Evolutionary conservation across 2,113 vertebrate species (phyloP).

Genomic region (Burhinus bistriatus): DNA sequence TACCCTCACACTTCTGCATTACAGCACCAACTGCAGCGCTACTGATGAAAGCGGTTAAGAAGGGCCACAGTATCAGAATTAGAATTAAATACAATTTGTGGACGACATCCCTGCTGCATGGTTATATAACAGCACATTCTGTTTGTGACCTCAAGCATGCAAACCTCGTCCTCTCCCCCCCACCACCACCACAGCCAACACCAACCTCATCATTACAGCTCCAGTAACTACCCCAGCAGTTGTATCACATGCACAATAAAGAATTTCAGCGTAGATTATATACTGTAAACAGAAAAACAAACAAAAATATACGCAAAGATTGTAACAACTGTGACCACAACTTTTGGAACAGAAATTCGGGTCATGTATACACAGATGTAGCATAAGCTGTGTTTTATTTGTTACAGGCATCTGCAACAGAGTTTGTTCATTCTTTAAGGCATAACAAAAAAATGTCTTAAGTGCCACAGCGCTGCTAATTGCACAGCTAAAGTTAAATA

Average conservation of each 20-base stretch:
- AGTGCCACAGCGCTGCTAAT: not conserved
- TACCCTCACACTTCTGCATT: not conserved
- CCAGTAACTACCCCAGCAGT: not conserved
- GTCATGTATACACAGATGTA: not conserved
- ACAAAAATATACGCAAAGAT: not conserved
- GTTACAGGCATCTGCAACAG: not conserved
- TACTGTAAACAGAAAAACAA: not conserved
- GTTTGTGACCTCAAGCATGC: not conserved
- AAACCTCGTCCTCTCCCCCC: not conserved
- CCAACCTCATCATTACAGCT: not conserved
- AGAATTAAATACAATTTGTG: not conserved
- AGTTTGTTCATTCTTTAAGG: not conserved
- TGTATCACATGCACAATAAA: not conserved
- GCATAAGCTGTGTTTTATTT: not conserved
- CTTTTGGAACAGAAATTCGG: not conserved
- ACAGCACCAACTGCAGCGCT: not conserved
- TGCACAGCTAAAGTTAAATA: not conserved
- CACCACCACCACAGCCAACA: not conserved
- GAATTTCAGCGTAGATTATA: not conserved
- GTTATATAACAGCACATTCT: slow-evolving; percentile 3
- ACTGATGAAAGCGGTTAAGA: not conserved
- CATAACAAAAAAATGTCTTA: not conserved
- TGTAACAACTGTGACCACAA: not conserved
- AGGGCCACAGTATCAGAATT: not conserved
- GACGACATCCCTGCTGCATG: not conserved